Evolutionary conservation across 2,113 vertebrate genomes (phyloP), one percentile per base, ranked within the genome.

Genomic region (Coregonus clupeaformis): DNA sequence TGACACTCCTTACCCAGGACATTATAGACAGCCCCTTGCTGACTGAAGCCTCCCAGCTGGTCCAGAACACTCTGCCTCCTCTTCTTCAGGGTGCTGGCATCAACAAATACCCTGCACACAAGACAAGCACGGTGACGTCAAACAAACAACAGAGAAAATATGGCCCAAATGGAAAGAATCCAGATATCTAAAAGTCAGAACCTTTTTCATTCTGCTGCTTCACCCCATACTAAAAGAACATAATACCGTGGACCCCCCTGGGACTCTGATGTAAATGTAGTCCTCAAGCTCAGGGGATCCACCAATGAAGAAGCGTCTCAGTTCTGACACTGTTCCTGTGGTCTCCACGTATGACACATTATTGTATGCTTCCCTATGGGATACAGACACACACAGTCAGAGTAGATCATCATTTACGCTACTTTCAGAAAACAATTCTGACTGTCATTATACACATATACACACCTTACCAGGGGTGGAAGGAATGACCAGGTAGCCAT

Each of bases 211-310:
- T 52, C 16, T 52, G 16, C 49, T 52, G 49, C 9, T 52, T 52
- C 18, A 52, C 49, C 49, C 12, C 5, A 18, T 52, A 18, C 49
- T 18, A 42, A 42, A 42, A 42, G 5, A 52, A 52, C 12, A 52
- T 5, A 52, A 42, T 12, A 52, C 49, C 18, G 12, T 5, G 4
- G 16, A 18, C 3, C 49, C 49, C 0, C 94, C 93, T 1, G 98
- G 97, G 57, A 95, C 86, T 83, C 95, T 89, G 81, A 92, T 69
- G 0, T 98, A 99, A 74, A 95, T 96, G 47, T 92, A 75, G 73
- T 99, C 98, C 83, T 99, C 98, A 62, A 99, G 93, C 82, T 98
- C 98, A 25, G 95, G 93, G 76, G 96, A 95, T 0, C 96, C 96
- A 0, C 97, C 97, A 0, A 98, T 95, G 82, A 99, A 99, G 91